Percentiles rank a stretch among this genome's conserved stretches.
These are phyloP conservation scores for Oophaga pumilio DNA, from an alignment of 2,113 vertebrate species.

Conservation along the genomic window DNA sequence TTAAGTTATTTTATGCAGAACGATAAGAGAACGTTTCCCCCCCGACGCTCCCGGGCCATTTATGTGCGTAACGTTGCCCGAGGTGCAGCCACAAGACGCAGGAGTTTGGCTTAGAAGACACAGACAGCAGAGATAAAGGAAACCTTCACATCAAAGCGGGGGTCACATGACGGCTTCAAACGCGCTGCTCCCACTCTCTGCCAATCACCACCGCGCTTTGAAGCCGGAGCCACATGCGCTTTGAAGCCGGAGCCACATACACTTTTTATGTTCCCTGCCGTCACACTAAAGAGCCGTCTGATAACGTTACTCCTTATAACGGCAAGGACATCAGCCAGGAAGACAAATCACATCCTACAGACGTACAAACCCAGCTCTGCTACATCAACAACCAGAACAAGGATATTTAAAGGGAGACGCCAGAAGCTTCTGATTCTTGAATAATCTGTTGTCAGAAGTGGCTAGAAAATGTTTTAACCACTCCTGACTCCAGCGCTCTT, in stretches of 20 bases:
- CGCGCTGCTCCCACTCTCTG: not conserved
- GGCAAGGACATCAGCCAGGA: not conserved
- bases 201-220: not conserved
- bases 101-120: not conserved
- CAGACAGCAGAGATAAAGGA: conserved; percentile 1
- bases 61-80: not conserved
- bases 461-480: too few species aligned
- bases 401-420: too few species aligned
- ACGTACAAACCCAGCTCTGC: too few species aligned
- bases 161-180: conserved; percentile 22
- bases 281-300: not conserved
- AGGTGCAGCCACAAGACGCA: not conserved
- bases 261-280: not conserved
- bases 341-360: too few species aligned
- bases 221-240: not conserved
- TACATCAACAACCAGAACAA: too few species aligned
- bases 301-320: not conserved
- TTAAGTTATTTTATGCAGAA: not conserved
- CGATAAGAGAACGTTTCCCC: not conserved
- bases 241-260: not conserved
- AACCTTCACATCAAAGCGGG: not conserved
- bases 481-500: too few species aligned
- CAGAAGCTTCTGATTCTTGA: too few species aligned
- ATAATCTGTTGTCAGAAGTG: too few species aligned
- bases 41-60: not conserved